phyloP scores from a whole-genome alignment of 2,113 vertebrate genomes.

The Laticauda colubrina region DNA sequence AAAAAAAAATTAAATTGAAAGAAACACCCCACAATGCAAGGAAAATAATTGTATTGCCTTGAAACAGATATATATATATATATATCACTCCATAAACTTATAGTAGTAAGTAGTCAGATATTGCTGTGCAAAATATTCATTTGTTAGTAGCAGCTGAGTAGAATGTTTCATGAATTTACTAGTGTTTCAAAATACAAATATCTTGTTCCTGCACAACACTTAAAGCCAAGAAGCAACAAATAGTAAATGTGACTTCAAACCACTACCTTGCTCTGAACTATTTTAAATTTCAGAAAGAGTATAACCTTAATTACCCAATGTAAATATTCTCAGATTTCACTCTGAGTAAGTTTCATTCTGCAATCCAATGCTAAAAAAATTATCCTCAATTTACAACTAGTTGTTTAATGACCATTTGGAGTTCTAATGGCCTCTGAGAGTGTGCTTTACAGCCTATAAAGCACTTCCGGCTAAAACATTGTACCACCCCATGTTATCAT shows the following conservation, averaged over 20 bases:
- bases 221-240: not conserved
- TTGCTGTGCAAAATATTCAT: not conserved
- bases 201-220: not conserved
- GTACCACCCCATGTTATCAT: not conserved
- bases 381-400: not conserved
- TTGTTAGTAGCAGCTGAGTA: constrained; percentile 13
- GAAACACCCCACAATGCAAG: not conserved
- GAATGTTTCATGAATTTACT: not conserved
- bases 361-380: not conserved
- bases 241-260: not conserved
- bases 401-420: not conserved
- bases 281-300: accelerated
- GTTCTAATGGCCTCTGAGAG: not conserved
- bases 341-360: not conserved
- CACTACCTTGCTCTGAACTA: not conserved
- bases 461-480: not conserved
- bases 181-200: constrained; percentile 13
- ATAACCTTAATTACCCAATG: accelerated
- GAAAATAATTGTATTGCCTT: not conserved
- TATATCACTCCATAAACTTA: not conserved
- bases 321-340: not conserved
- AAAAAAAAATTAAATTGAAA: constrained; percentile 20
- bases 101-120: not conserved
- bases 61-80: not conserved
- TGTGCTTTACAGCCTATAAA: not conserved